Conservation (phyloP, 1,140 invertebrate genomes). For the Zaprionus kolodkinae region DNA sequence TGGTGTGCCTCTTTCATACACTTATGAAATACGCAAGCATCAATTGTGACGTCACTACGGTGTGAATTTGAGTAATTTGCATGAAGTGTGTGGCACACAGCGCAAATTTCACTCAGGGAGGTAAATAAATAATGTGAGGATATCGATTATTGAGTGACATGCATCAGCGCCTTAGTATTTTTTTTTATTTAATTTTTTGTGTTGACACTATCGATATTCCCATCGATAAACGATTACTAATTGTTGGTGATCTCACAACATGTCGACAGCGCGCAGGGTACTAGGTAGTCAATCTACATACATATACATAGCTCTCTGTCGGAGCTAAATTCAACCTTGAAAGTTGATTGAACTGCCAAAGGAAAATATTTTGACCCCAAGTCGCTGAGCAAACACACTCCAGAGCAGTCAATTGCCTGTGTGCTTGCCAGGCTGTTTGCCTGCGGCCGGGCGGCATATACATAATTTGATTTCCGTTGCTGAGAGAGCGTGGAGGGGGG, state of each 20-base stretch:
- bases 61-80: slow-evolving; percentile 12
- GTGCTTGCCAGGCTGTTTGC: slow-evolving; percentile 18
- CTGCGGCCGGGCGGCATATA: slow-evolving; percentile 48
- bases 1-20: slow-evolving; percentile 16
- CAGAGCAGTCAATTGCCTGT: slow-evolving; percentile 41
- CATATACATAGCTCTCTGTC: slow-evolving; percentile 6
- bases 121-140: slow-evolving; percentile 2
- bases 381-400: slow-evolving; percentile 47
- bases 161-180: neutral
- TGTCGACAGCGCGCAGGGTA: neutral
- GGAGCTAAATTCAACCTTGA: slow-evolving; percentile 60
- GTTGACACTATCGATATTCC: neutral
- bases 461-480: slow-evolving; percentile 71
- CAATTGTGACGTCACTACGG: slow-evolving; percentile 26
- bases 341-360: slow-evolving; percentile 75
- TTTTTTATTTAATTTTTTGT: neutral
- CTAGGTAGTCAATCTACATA: slow-evolving; percentile 3
- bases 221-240: slow-evolving; percentile 3
- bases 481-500: neutral
- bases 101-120: neutral
- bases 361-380: slow-evolving; percentile 73
- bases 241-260: slow-evolving; percentile 5
- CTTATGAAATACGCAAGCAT: slow-evolving; percentile 35
- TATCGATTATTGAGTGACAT: neutral
- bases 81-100: neutral